A percentile compares a stretch with the other conserved stretches of the same genome.
phyloP scores from a whole-genome alignment of 2,113 vertebrate genomes.

The Chaetorhynchus papuensis region DNA sequence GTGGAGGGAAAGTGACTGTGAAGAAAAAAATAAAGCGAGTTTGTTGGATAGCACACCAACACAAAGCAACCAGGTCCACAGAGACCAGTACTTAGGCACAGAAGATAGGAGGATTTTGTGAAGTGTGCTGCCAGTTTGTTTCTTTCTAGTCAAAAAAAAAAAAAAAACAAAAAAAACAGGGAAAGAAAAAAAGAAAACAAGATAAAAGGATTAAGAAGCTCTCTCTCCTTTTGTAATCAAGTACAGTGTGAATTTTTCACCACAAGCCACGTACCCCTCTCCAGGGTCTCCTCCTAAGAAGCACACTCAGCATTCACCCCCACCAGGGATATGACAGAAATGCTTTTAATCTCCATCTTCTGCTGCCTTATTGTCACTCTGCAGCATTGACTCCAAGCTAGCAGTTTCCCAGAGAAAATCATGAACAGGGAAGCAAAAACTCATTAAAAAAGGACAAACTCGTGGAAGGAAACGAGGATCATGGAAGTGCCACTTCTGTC shows the following conservation, averaged over 20 bases:
- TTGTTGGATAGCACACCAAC: neutral
- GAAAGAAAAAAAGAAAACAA: neutral
- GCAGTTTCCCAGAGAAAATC: neutral
- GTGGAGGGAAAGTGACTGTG: neutral
- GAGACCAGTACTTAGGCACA: neutral
- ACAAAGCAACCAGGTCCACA: neutral
- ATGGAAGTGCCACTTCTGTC: neutral
- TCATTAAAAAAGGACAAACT: neutral
- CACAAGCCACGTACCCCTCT: neutral
- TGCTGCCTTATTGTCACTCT: neutral
- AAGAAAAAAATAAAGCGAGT: neutral
- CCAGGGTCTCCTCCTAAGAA: neutral
- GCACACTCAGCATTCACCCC: neutral
- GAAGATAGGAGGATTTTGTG: neutral
- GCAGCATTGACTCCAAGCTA: neutral
- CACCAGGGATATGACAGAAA: neutral
- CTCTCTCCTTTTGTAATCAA: neutral
- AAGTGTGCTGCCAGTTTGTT: neutral
- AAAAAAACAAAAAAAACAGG: neutral
- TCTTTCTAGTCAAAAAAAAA: neutral
- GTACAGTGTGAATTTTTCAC: neutral
- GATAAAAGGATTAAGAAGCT: neutral
- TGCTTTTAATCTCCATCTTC: neutral
- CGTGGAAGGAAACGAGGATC: accelerated
- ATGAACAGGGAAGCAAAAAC: neutral